Evolutionary conservation across 2,797 vertebrate species (phyloP), one percentile per base, ranked within the genome.

Genomic region (Carduelis carduelis): DNA sequence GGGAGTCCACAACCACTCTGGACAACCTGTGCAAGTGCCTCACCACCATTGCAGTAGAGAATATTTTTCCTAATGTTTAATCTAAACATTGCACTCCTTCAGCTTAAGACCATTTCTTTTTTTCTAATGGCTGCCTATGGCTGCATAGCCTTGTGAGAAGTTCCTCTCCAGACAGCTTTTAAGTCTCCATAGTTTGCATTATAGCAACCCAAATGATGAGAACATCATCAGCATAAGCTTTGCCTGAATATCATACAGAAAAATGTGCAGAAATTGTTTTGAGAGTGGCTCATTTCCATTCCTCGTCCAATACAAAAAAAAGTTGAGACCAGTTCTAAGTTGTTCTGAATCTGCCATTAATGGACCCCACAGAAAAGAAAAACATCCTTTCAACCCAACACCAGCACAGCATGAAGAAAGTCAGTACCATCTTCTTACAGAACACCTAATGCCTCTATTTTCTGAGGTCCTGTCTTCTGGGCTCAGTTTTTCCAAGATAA

Each of bases 391-490:
- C 21, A 74, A 34, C 20, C 11, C 37, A 56, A 32, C 34, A 71
- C 6, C 24, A 91, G 27, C 47, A 55, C 14, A 52, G 28, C 28
- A 19, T 6, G 37, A 68, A 69, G n/a, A 44, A 86, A 26, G 18
- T 37, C 55, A 22, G 52, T 37, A 21, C 22, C 41, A 57, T 46
- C 53, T 53, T 50, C 46, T 39, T 76, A 43, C 24, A 71, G 63
- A 83, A 34, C 1, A 8, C 4, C 37, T 81, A 49, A 27, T 1
- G 1, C 14, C 8, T 52, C 17, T 56, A 0, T 83, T 60, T 78
- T 49, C 57, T 49, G 20, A 66, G 52, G 26, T 66, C 13, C n/a
- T 69, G 9, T 55, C 15, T n/a, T 24, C 30, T 66, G 37, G 8
- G 32, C 18, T 83, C 28, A 10, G 35, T 59, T 63, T 56, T 56